Evolutionary conservation across 2,797 vertebrate genomes (phyloP).

Genomic region (Choloepus didactylus): DNA sequence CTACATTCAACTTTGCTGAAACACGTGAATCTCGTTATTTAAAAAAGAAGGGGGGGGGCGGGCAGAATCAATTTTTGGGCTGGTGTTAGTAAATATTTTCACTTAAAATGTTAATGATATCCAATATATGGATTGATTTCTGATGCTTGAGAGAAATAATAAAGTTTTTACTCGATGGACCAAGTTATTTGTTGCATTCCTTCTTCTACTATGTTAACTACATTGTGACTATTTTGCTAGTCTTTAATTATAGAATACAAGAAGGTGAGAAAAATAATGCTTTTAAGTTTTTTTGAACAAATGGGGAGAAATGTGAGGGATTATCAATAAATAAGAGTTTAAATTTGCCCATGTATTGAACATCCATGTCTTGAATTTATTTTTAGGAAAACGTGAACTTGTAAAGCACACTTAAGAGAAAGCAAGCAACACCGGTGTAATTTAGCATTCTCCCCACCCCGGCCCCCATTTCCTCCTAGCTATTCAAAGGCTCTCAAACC

Average conservation of each 20-base stretch:
- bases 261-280: neutral
- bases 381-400: constrained; percentile 11
- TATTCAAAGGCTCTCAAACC: neutral
- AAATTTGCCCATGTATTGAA: neutral
- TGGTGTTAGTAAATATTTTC: neutral
- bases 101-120: neutral
- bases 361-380: neutral
- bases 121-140: neutral
- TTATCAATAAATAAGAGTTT: neutral
- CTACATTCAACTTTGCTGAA: neutral
- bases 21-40: neutral
- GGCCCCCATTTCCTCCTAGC: neutral
- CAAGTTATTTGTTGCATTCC: neutral
- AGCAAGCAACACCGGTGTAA: neutral
- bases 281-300: neutral
- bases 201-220: neutral
- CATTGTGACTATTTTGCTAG: neutral
- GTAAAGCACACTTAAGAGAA: neutral
- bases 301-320: neutral
- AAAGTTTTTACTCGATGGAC: neutral
- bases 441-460: neutral
- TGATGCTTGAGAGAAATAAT: neutral
- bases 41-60: neutral
- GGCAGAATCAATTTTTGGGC: neutral
- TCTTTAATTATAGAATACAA: neutral